Evolutionary conservation across 1,140 invertebrate species (phyloP), one percentile per base, ranked within the genome.

Genomic region (Wasmannia auropunctata): DNA sequence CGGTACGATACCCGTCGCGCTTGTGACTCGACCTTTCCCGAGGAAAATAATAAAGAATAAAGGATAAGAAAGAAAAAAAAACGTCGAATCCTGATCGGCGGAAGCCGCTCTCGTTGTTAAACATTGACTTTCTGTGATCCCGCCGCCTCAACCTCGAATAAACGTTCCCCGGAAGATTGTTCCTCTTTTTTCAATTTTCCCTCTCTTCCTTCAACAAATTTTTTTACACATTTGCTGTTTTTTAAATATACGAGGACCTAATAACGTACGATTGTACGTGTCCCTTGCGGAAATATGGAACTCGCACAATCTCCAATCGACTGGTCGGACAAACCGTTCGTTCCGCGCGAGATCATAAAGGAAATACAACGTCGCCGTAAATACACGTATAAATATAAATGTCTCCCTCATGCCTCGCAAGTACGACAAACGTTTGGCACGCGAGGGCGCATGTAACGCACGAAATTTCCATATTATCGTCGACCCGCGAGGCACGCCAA

Each of bases 1-100:
- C 14, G 69, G 22, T 56, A 51, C 72, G 69, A 88, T 80, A 69
- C 54, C 70, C 37, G 77, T 88, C 62, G 67, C 56, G 54, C 40
- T 19, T 22, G 67, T 65, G 74, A 83, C 65, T 87, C 84, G 49
- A 60, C 60, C 75, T 87, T 86, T 86, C 37, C 40, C 49, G 51
- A 8, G n/a, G 40, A 69, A 37, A 54, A 87, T 62, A 77, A 86
- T 63, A n/a, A n/a, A n/a, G n/a, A n/a, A n/a, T n/a, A n/a, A n/a
- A n/a, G n/a, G 19, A 56, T 49, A 43, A 74, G 11, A 37, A 34
- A 14, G 28, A 46, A 11, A 62, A 54, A 46, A 46, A 54, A 81
- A n/a, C 37, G 37, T 63, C 25, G 40, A 60, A 28, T 67, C 54
- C 16, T 56, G 69, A 37, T 51, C 11, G 51, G 28, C 56, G 60